phyloP scores from a whole-genome alignment of 2,888 invertebrate genomes.

The Carpatolechia fugitivella region DNA sequence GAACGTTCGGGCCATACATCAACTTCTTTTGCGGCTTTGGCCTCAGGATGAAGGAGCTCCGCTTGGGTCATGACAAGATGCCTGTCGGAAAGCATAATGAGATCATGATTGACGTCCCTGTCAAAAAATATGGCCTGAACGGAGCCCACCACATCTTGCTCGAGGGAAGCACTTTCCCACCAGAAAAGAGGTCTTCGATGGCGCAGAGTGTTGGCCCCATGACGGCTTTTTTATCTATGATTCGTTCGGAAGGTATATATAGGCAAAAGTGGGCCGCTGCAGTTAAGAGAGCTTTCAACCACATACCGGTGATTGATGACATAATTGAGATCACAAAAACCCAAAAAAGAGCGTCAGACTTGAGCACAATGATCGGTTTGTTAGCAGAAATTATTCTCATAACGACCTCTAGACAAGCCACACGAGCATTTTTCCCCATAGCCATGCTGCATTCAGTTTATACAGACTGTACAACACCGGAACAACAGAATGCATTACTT shows the following conservation, averaged over 20 bases:
- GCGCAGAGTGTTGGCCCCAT: slow-evolving; percentile 6
- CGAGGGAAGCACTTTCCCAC: slow-evolving; percentile 4
- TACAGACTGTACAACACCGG: not conserved
- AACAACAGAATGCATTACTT: not conserved
- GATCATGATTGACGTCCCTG: not conserved
- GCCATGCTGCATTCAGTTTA: not conserved
- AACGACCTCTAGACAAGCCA: not conserved
- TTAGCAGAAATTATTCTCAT: not conserved
- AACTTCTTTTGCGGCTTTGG: slow-evolving; percentile 7
- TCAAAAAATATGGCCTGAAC: slow-evolving; percentile 3
- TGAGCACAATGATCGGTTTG: not conserved
- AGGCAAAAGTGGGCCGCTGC: not conserved
- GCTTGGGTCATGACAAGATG: not conserved
- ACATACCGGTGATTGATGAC: not conserved
- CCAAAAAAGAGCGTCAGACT: not conserved
- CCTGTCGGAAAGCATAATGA: not conserved
- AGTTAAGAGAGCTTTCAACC: slow-evolving; percentile 1
- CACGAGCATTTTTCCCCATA: not conserved
- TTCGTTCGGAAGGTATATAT: slow-evolving; percentile 1
- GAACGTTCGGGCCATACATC: slow-evolving; percentile 2
- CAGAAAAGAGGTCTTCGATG: slow-evolving; percentile 5
- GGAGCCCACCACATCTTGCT: not conserved
- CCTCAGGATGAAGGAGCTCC: not conserved
- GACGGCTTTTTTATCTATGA: slow-evolving; percentile 4
- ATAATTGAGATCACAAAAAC: not conserved